A percentile compares a stretch with the other conserved stretches of the same genome.
Conservation (phyloP, 1,140 invertebrate species). For the Zaprionus gabonicus region DNA sequence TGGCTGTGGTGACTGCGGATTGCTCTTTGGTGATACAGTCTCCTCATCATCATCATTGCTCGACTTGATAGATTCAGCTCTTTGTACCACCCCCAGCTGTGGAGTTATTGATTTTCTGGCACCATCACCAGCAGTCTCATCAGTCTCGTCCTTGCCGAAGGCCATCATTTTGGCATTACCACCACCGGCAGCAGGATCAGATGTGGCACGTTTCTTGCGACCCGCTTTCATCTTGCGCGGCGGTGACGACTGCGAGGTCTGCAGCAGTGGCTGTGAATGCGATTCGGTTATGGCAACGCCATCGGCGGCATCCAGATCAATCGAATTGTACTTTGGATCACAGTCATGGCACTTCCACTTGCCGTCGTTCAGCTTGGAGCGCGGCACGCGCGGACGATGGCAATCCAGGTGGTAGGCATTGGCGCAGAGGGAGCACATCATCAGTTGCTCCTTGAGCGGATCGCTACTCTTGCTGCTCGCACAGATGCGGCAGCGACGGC, state of each 20-base stretch:
- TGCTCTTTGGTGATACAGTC: neutral
- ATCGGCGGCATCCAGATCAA: conserved; percentile 4
- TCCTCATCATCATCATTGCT: neutral
- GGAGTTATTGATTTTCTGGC: neutral
- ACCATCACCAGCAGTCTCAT: neutral
- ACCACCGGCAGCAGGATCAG: conserved; percentile 29
- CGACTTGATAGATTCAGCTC: neutral
- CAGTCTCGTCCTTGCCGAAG: neutral
- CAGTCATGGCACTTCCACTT: conserved; percentile 72
- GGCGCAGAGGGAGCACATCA: conserved; percentile 56
- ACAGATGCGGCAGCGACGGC: conserved; percentile 57
- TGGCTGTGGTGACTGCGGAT: neutral
- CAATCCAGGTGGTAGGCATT: conserved; percentile 64
- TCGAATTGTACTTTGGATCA: conserved; percentile 5
- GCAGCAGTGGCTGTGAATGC: neutral
- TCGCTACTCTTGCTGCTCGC: neutral
- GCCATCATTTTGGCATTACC: conserved; percentile 17
- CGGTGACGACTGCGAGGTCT: conserved; percentile 7
- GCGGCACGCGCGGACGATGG: conserved; percentile 53
- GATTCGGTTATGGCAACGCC: neutral
- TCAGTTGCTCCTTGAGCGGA: conserved; percentile 19
- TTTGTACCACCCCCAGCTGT: neutral
- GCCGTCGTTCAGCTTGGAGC: conserved; percentile 12
- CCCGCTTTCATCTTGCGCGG: conserved; percentile 52
- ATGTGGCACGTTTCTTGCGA: conserved; percentile 58